phyloP scores from a whole-genome alignment of 2,113 vertebrate genomes.

The Tympanuchus pallidicinctus region DNA sequence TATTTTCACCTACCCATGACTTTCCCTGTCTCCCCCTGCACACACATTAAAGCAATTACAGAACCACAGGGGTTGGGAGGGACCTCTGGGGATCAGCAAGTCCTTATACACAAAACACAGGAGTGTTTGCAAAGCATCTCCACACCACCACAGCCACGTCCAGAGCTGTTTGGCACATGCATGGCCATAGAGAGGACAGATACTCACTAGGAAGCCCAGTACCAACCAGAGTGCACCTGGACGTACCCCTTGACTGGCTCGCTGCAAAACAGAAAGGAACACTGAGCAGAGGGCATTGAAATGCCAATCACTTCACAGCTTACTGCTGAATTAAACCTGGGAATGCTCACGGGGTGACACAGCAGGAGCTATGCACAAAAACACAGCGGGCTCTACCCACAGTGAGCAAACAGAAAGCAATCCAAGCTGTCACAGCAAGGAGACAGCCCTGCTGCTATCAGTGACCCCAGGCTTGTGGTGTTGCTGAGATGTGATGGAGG shows the following conservation, averaged over 20 bases:
- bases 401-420: background rate
- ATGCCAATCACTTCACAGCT: background rate
- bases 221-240: constrained; percentile 90
- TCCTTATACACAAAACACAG: background rate
- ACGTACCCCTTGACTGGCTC: constrained; percentile 89
- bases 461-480: background rate
- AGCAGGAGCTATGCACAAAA: accelerated
- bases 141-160: background rate
- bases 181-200: accelerated
- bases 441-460: accelerated
- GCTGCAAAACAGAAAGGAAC: constrained; percentile 67
- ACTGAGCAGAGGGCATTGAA: background rate
- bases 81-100: too few species aligned
- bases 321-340: background rate
- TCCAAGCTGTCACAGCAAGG: background rate
- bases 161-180: background rate
- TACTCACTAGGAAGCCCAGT: constrained; percentile 97
- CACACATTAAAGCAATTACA: background rate
- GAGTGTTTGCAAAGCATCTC: background rate
- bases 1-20: too few species aligned
- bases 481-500: background rate
- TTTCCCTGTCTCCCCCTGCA: background rate
- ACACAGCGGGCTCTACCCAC: accelerated
- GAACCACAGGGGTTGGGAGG: too few species aligned
- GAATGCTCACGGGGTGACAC: accelerated